Evolutionary conservation across 2,888 invertebrate species (phyloP).

Genomic region (Leucophora obtusa): DNA sequence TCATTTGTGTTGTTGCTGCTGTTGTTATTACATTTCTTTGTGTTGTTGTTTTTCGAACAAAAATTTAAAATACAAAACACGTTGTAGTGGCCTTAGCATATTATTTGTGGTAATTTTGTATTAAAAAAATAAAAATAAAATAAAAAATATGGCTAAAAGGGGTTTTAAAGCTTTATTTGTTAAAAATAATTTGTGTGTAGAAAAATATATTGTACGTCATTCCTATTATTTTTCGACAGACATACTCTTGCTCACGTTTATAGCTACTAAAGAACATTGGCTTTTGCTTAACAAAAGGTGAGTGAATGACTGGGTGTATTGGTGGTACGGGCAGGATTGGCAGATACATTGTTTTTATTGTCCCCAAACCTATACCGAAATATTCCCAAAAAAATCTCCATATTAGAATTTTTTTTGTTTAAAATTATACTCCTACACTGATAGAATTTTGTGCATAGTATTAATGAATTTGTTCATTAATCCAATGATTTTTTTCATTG

Average conservation of each 20-base stretch:
- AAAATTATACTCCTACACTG: too few species aligned
- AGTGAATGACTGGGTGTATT: not conserved
- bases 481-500: too few species aligned
- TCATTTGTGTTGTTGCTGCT: constrained; percentile 14
- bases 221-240: not conserved
- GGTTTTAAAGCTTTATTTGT: not conserved
- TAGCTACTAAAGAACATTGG: not conserved
- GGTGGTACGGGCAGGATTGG: too few species aligned
- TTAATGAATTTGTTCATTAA: too few species aligned
- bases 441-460: too few species aligned
- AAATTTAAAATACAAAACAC: constrained; percentile 44
- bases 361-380: too few species aligned
- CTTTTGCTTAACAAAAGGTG: not conserved
- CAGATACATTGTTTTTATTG: too few species aligned
- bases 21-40: not conserved
- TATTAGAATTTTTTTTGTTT: too few species aligned
- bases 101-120: constrained; percentile 12
- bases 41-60: constrained; percentile 10
- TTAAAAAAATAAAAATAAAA: not conserved
- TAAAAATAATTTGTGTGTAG: not conserved
- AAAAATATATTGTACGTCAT: not conserved
- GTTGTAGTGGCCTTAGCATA: constrained; percentile 49
- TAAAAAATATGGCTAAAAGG: not conserved
- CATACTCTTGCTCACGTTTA: not conserved
- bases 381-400: too few species aligned